A percentile compares a stretch with the other conserved stretches of the same genome.
Conservation (phyloP, 2,888 invertebrate species). For the Ischnus inquisitorius region DNA sequence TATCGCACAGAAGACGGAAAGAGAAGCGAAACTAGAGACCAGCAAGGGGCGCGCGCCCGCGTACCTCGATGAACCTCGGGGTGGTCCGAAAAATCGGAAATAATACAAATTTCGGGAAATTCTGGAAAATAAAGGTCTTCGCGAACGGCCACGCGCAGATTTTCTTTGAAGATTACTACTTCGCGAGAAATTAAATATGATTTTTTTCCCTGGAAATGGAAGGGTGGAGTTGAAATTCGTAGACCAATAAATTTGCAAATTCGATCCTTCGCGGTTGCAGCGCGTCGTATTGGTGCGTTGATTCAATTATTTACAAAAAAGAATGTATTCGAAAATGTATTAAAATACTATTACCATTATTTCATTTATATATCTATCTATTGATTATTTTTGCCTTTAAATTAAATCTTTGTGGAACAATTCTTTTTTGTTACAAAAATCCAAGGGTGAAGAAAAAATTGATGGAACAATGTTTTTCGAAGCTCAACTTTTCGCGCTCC, state of each 20-base stretch:
- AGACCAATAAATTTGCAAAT: too few species aligned
- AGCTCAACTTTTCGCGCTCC: conserved; percentile 14
- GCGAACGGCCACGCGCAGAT: conserved; percentile 2
- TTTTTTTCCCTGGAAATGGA: not conserved
- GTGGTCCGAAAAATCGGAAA: conserved; percentile 72
- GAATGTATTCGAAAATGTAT: too few species aligned
- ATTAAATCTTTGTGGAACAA: too few species aligned
- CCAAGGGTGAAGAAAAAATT: too few species aligned
- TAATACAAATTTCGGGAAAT: conserved; percentile 53
- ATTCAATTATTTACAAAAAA: not conserved
- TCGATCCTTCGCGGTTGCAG: too few species aligned
- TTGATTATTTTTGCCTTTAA: too few species aligned
- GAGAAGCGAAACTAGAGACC: conserved; percentile 68
- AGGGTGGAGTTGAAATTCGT: not conserved
- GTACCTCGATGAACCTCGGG: conserved; percentile 64
- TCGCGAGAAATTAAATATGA: not conserved
- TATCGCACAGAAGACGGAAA: conserved; percentile 52
- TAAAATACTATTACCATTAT: too few species aligned
- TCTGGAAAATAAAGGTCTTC: conserved; percentile 11
- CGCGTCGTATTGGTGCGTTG: not conserved
- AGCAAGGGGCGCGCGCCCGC: conserved; percentile 67
- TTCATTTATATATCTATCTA: too few species aligned
- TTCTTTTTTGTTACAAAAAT: too few species aligned
- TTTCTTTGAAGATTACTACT: not conserved
- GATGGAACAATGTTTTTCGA: too few species aligned